Conservation (phyloP, 2,888 invertebrate genomes). For the Callyntrura guangdongensis region DNA sequence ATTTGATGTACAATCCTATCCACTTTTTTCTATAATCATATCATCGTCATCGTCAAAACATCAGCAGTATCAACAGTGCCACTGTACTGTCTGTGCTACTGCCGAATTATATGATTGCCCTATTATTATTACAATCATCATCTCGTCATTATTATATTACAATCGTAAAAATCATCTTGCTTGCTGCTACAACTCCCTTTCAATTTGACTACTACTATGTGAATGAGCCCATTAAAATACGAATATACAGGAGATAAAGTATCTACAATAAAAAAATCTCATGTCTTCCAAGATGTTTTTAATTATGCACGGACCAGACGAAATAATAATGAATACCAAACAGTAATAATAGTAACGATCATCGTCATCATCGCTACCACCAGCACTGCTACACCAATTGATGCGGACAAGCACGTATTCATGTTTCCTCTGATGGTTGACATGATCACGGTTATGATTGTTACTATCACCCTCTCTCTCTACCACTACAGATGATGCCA, state of each 20-base stretch:
- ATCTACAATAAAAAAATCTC: constrained; percentile 19
- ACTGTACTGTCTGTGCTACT: constrained; percentile 10
- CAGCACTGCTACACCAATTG: constrained; percentile 32
- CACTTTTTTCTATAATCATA: background rate
- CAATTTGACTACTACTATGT: constrained; percentile 6
- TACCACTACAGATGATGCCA: constrained; percentile 46
- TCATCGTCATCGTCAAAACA: constrained; percentile 5
- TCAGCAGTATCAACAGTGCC: constrained; percentile 45
- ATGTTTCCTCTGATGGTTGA: constrained; percentile 54
- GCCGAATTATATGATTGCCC: constrained; percentile 42
- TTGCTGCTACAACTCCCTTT: background rate
- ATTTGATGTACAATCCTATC: constrained; percentile 29
- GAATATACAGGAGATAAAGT: background rate
- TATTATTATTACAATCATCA: constrained; percentile 41
- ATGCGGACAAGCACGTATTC: constrained; percentile 70
- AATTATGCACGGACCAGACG: constrained; percentile 84
- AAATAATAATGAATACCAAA: constrained; percentile 67
- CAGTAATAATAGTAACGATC: constrained; percentile 58
- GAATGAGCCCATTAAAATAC: background rate
- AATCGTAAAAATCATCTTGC: constrained; percentile 25
- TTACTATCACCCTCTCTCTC: background rate
- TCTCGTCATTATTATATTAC: constrained; percentile 33
- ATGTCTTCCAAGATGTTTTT: constrained; percentile 84
- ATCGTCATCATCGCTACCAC: background rate
- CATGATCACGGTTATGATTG: constrained; percentile 20